A percentile compares a stretch with the other conserved stretches of the same genome.
Evolutionary conservation across 2,113 vertebrate species (phyloP).

Genomic region (Cheirogaleus medius): DNA sequence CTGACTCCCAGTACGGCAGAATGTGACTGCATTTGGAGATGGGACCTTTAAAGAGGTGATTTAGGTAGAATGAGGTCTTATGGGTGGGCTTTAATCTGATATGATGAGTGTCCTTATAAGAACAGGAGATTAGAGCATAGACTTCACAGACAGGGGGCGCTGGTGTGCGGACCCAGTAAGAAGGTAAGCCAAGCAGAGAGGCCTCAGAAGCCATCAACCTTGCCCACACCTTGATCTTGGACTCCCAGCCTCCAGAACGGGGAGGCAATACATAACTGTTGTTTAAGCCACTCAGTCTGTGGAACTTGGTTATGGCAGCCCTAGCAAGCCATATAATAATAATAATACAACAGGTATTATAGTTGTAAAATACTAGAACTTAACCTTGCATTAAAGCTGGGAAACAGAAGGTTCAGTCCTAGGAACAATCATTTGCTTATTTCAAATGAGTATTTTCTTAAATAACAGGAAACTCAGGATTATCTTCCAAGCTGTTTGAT

Average conservation of each 20-base stretch:
- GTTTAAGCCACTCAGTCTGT: neutral
- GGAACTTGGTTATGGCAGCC: neutral
- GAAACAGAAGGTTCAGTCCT: neutral
- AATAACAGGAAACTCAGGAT: neutral
- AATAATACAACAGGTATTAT: neutral
- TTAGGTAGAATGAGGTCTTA: neutral
- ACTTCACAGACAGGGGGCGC: neutral
- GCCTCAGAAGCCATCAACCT: neutral
- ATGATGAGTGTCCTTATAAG: neutral
- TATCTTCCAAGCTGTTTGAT: neutral
- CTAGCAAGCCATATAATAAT: neutral
- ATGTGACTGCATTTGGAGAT: neutral
- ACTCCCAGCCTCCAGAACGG: neutral
- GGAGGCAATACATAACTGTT: neutral
- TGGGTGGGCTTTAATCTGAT: neutral
- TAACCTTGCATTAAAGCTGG: neutral
- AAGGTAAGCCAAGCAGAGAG: neutral
- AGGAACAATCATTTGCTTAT: neutral
- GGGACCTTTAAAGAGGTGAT: neutral
- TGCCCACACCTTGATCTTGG: neutral
- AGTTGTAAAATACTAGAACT: neutral
- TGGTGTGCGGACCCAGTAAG: neutral
- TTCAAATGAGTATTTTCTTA: neutral
- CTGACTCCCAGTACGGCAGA: neutral
- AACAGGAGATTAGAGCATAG: neutral